Evolutionary conservation across 2,797 vertebrate genomes (phyloP), one percentile per base, ranked within the genome.

Genomic region (Ptychadena robeensis): DNA sequence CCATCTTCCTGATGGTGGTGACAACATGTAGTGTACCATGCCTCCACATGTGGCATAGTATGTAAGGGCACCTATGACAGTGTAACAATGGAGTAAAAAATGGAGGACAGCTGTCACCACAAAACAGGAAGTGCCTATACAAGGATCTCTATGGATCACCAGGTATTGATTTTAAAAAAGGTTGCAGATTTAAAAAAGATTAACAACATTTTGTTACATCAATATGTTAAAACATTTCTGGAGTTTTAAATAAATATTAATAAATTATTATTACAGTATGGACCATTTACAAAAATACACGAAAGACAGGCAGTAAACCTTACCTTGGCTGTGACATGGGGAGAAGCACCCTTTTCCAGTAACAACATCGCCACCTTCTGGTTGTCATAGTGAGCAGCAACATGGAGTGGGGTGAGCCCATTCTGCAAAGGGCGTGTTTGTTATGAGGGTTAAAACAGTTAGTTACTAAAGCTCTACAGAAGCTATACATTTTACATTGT

Each of bases 341-440:
- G 97, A 59, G 96, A 97, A 15, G 97, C 96, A 81, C 96, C 96
- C 92, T 98, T 99, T 89, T 98, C 98, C 94, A 99, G 91, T 87
- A 99, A 92, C 92, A 99, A 87, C 88, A 99, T 93, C 61, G 97
- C 98, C 94, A 99, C 97, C 93, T 96, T 96, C 95, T 99, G 97
- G 95, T 99, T 98, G 95, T 99, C 98, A 86, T 99, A 99, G 87
- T 99, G 97, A 74, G 97, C 95, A 86, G 98, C 97, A 68, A 99
- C 97, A 87, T 99, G 98, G 86, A 99, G 97, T 2, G 98, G 96
- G 25, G 97, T 97, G 89, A 99, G 97, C 89, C 97, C 97, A 6
- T 98, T 99, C 98, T 99, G 96, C 63, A 91, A 92, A 90, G 91
- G 92, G 85, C 61, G 92, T 38, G 89, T 92, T 88, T 82, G 91